Evolutionary conservation across 2,888 invertebrate species (phyloP).

Genomic region (Agrochola circellaris): DNA sequence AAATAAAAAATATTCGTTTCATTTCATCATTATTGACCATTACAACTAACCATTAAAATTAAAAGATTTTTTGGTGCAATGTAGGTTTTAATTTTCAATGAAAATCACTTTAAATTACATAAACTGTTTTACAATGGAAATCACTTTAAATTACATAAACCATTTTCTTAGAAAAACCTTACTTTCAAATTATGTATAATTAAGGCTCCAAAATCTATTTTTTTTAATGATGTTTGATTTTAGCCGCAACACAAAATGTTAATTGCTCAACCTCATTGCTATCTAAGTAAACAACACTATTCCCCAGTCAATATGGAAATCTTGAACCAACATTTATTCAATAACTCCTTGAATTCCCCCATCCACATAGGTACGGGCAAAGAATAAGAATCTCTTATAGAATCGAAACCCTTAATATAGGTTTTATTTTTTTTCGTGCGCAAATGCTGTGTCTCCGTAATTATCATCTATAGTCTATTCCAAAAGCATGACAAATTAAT

Average conservation of each 20-base stretch:
- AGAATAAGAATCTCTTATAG: constrained; percentile 13
- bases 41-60: not conserved
- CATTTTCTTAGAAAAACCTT: not conserved
- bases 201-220: not conserved
- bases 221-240: not conserved
- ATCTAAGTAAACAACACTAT: constrained; percentile 15
- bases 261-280: constrained; percentile 16
- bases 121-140: not conserved
- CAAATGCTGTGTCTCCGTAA: not conserved
- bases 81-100: too few species aligned
- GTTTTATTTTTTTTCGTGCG: not conserved
- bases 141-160: too few species aligned
- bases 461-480: not conserved
- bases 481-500: not conserved
- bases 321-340: constrained; percentile 48
- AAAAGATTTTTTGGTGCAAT: not conserved
- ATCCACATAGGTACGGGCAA: not conserved
- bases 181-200: not conserved
- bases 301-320: constrained; percentile 43
- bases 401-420: not conserved
- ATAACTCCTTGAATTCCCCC: constrained; percentile 14
- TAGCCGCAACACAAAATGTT: not conserved
- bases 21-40: too few species aligned
- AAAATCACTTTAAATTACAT: too few species aligned
- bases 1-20: too few species aligned